Conservation (phyloP, 2,888 invertebrate genomes). For the Dioctria rufipes region DNA sequence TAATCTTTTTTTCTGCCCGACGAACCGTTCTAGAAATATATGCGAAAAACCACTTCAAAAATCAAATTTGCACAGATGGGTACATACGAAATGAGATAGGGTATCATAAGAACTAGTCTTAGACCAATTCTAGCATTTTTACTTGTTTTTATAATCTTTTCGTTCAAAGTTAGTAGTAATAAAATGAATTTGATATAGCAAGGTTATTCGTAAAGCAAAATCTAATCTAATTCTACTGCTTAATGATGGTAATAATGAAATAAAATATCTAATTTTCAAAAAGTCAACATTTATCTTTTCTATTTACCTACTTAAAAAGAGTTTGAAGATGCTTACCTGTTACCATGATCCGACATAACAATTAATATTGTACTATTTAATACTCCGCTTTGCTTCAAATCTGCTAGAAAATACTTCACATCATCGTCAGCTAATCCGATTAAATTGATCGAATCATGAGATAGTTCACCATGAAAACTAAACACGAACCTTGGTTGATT, state of each 20-base stretch:
- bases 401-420: slow-evolving; percentile 77
- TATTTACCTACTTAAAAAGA: slow-evolving; percentile 7
- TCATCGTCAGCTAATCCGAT: slow-evolving; percentile 86
- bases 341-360: slow-evolving; percentile 95
- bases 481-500: slow-evolving; percentile 85
- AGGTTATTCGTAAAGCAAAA: neutral
- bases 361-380: slow-evolving; percentile 87
- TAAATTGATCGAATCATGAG: slow-evolving; percentile 88
- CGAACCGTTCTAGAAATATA: too few relatives aligned
- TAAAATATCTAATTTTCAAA: neutral
- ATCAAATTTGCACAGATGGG: too few relatives aligned
- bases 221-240: neutral
- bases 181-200: too few relatives aligned
- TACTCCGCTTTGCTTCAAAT: slow-evolving; percentile 75
- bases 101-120: too few relatives aligned
- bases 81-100: too few relatives aligned
- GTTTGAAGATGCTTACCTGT: slow-evolving; percentile 74
- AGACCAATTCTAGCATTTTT: too few relatives aligned
- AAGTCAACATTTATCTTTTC: neutral
- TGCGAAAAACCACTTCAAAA: too few relatives aligned
- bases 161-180: too few relatives aligned
- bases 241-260: too few relatives aligned
- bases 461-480: slow-evolving; percentile 90
- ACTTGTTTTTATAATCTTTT: too few relatives aligned
- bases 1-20: too few relatives aligned